Conservation (phyloP, 53 echinoderm and acorn worm species). For the Temnopleurus reevesii region DNA sequence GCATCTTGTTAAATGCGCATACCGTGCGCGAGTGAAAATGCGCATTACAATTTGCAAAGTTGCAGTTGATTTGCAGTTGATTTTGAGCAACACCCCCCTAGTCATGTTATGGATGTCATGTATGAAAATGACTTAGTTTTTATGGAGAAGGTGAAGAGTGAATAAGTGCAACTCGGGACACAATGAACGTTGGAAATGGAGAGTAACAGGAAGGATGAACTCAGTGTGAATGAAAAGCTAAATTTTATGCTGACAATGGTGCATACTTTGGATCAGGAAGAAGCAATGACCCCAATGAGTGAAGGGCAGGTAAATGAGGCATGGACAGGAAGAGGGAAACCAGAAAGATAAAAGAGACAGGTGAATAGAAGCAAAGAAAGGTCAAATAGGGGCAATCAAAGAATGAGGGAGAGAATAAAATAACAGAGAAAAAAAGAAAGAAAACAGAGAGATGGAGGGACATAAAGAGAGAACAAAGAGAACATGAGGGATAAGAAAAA, state of each 20-base stretch:
- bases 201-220: not conserved
- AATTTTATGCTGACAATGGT: not conserved
- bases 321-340: not conserved
- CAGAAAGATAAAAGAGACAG: not conserved
- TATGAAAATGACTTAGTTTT: too few species aligned
- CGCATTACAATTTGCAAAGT: too few species aligned
- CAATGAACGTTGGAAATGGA: not conserved
- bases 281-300: not conserved
- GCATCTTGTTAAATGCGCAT: too few species aligned
- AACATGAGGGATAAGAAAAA: not conserved
- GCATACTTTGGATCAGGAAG: not conserved
- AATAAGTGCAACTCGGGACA: too few species aligned
- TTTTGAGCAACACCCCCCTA: too few species aligned
- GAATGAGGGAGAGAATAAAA: not conserved
- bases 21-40: too few species aligned
- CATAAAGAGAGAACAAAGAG: not conserved
- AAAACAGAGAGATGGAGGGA: not conserved
- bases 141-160: too few species aligned
- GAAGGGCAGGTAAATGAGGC: not conserved
- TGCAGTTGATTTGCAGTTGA: too few species aligned
- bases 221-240: not conserved
- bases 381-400: not conserved
- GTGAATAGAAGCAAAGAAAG: not conserved
- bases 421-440: not conserved
- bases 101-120: too few species aligned